Evolutionary conservation across 2,888 invertebrate genomes (phyloP), one percentile per base, ranked within the genome.

Genomic region (Cosmopolites sordidus): DNA sequence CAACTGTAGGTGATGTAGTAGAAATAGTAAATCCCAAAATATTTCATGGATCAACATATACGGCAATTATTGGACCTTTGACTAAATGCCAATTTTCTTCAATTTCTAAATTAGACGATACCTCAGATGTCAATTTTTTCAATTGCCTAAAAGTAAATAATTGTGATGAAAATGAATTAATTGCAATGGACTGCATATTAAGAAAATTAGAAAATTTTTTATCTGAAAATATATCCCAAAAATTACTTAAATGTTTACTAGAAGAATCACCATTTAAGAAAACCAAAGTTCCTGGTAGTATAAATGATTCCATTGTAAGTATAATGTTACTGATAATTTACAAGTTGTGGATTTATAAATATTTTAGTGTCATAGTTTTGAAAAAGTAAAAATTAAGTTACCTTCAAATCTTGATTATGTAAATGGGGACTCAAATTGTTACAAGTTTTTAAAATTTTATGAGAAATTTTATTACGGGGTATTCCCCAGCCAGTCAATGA

Each of bases 401-500:
- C 42, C 51, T 15, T 37, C n/a, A 14, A 37, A 51, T 9, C 33
- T 46, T 11, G 14, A 12, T 11, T 47, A 43, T 46, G 51, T 43
- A n/a, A 49, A 49, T 38, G 16, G 16, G 14, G 43, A 22, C 16
- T 43, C 49, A 4, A 38, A 22, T 6, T 9, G 11, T 16, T 43
- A 49, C 16, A 2, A n/a, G 9, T 49, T 49, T 22, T 17, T 49
- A 1, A 43, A 38, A 22, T 49, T 49, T 49, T 37, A 38, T 39
- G 43, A 16, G 16, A 22, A 12, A 37, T 43, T 33, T 22, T 22
- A n/a, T n/a, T 43, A 40, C 16, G 46, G 46, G 22, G 42, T 46
- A 27, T 47, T 45, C 16, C 47, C 46, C 18, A 51, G 14, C 15
- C 39, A 15, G 15, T 27, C 30, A n/a, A 12, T 41, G 41, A 11